Evolutionary conservation across 2,888 invertebrate genomes (phyloP).

Genomic region (Trissoscelio sp.): DNA sequence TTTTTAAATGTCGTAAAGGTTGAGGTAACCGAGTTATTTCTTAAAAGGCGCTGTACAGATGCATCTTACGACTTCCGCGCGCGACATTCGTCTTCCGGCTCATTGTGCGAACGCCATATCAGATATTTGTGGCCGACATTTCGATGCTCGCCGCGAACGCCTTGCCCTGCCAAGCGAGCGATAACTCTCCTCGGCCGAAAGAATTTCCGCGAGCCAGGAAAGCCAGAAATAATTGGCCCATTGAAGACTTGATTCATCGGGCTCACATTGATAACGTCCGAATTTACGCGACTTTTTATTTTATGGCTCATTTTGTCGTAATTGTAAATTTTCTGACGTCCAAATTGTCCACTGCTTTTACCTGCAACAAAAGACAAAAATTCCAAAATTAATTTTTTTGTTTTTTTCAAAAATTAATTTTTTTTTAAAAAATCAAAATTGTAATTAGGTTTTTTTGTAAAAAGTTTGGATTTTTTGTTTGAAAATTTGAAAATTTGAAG

Average conservation of each 20-base stretch:
- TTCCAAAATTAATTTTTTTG: not conserved
- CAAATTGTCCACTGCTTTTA: constrained; percentile 1
- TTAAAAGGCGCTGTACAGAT: constrained; percentile 60
- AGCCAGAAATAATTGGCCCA: constrained; percentile 64
- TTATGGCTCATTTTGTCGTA: constrained; percentile 23
- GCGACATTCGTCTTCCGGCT: constrained; percentile 65
- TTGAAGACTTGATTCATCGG: constrained; percentile 63
- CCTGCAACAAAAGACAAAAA: constrained; percentile 46
- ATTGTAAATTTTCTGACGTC: constrained; percentile 12
- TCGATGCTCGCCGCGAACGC: constrained; percentile 54
- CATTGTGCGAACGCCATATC: constrained; percentile 62
- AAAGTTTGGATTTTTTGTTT: too few relatives aligned
- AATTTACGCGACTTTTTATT: constrained; percentile 46
- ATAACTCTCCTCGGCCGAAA: constrained; percentile 54
- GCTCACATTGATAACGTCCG: constrained; percentile 47
- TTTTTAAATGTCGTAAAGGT: too few relatives aligned
- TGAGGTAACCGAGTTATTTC: constrained; percentile 53
- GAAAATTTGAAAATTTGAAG: too few relatives aligned
- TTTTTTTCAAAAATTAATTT: too few relatives aligned
- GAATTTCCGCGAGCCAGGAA: constrained; percentile 52
- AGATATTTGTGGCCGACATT: constrained; percentile 66
- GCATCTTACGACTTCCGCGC: constrained; percentile 64
- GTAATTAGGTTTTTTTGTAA: not conserved
- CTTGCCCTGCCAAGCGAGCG: constrained; percentile 41
- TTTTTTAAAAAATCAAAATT: too few relatives aligned